Conservation (phyloP, 1,140 invertebrate genomes). For the Marisa cornuarietis region DNA sequence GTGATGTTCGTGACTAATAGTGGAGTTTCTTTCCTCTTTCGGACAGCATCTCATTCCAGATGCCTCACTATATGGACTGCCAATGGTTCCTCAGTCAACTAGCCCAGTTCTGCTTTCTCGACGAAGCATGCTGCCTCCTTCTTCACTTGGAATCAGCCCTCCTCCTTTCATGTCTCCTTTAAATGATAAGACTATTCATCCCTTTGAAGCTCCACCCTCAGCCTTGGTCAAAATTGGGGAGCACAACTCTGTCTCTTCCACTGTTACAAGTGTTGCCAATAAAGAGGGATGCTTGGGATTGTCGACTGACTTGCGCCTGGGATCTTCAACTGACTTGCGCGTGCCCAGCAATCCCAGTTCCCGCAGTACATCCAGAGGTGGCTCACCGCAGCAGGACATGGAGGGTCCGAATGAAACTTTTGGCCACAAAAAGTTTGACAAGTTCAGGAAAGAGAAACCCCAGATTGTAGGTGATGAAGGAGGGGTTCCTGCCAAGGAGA, state of each 20-base stretch:
- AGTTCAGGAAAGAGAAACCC: constrained; percentile 49
- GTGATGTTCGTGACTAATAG: background rate
- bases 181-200: background rate
- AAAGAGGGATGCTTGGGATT: constrained; percentile 1
- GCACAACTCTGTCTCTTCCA: background rate
- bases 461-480: constrained; percentile 9
- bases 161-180: constrained; percentile 11
- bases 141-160: constrained; percentile 20
- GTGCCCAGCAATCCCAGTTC: background rate
- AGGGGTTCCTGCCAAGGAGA: constrained; percentile 13
- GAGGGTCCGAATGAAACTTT: constrained; percentile 35
- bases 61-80: constrained; percentile 28
- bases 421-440: constrained; percentile 62
- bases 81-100: constrained; percentile 12
- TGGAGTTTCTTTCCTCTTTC: background rate
- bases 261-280: constrained; percentile 7
- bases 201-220: background rate
- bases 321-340: background rate
- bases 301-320: background rate
- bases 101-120: constrained; percentile 18
- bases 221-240: constrained; percentile 2
- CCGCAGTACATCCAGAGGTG: background rate
- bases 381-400: constrained; percentile 4
- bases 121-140: constrained; percentile 17
- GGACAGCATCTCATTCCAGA: constrained; percentile 30